These are phyloP conservation scores for Euphydryas editha DNA, from an alignment of 2,888 invertebrate species.

Conservation along the genomic window DNA sequence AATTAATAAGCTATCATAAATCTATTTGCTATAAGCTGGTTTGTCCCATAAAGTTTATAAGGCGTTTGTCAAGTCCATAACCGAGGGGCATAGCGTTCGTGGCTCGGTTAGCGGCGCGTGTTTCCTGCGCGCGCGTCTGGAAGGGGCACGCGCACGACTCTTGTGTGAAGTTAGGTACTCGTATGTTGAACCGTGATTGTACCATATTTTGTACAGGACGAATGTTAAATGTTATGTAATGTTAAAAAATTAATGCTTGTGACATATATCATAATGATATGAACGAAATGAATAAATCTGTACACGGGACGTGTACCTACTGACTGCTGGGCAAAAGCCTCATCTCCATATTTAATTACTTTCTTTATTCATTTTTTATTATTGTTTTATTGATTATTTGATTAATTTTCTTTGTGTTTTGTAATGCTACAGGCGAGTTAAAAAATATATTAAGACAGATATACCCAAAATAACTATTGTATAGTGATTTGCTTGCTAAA, in stretches of 20 bases:
- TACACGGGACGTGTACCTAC: too few species aligned
- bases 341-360: too few species aligned
- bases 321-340: too few species aligned
- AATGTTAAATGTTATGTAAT: too few species aligned
- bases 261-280: neutral
- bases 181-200: constrained; percentile 50
- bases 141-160: constrained; percentile 62
- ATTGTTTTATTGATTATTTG: too few species aligned
- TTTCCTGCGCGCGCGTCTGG: constrained; percentile 66
- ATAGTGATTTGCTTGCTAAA: too few species aligned
- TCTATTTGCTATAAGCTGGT: constrained; percentile 38
- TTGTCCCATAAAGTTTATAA: constrained; percentile 61
- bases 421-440: too few species aligned
- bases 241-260: neutral
- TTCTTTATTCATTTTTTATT: too few species aligned
- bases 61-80: constrained; percentile 62
- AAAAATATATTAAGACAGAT: too few species aligned
- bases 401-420: too few species aligned
- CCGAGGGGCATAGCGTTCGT: constrained; percentile 51
- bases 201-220: constrained; percentile 55
- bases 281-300: too few species aligned
- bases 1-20: constrained; percentile 11
- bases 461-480: too few species aligned
- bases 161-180: constrained; percentile 53
- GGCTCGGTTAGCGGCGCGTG: constrained; percentile 64